Evolutionary conservation across 92 coral and sea anemone genomes (phyloP).

Genomic region (Palythoa grandiflora): DNA sequence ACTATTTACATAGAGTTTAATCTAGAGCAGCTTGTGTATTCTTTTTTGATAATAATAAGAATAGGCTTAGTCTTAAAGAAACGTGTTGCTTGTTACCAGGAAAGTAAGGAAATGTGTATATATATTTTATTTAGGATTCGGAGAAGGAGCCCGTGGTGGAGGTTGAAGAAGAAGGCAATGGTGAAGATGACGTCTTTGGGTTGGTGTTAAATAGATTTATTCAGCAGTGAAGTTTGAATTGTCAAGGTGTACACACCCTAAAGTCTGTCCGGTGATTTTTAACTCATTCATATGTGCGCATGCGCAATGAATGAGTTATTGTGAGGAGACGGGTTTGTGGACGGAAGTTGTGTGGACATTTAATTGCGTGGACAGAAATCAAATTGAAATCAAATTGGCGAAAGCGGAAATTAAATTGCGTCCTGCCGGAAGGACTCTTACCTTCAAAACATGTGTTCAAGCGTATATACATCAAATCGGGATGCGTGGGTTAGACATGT

Average conservation of each 20-base stretch:
- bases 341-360: too few relatives aligned
- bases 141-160: conserved; percentile 85
- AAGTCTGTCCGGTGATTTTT: background rate
- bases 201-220: background rate
- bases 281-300: too few relatives aligned
- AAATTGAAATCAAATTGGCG: too few relatives aligned
- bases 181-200: conserved; percentile 39
- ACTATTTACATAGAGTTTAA: too few relatives aligned
- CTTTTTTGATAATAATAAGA: background rate
- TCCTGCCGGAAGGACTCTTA: too few relatives aligned
- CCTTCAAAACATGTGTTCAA: too few relatives aligned
- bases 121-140: conserved; percentile 50
- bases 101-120: background rate
- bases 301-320: too few relatives aligned
- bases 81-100: background rate
- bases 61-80: background rate
- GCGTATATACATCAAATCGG: too few relatives aligned
- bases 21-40: background rate
- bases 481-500: too few relatives aligned
- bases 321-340: too few relatives aligned
- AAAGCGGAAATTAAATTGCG: too few relatives aligned
- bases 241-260: background rate
- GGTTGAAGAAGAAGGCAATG: conserved; percentile 73
- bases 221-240: background rate
- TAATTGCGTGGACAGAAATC: too few relatives aligned